phyloP scores from a whole-genome alignment of 2,113 vertebrate genomes.

The Drymodes brunneopygia region DNA sequence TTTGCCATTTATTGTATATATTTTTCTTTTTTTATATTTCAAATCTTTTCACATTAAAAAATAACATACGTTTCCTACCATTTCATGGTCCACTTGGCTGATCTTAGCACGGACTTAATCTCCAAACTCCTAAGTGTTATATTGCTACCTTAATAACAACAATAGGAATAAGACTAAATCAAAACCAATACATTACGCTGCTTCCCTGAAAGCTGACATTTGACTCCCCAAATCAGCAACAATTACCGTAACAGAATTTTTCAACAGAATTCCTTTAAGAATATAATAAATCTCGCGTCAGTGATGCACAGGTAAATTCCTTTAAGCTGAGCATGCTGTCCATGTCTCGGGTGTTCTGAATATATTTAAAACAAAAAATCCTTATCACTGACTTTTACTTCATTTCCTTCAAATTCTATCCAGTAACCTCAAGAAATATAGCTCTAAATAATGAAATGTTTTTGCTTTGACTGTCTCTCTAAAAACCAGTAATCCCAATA shows the following conservation, averaged over 20 bases:
- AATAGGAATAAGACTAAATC: not conserved
- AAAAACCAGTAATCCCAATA: slow-evolving; percentile 65
- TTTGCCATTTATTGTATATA: slow-evolving; percentile 48
- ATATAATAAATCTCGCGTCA: not conserved
- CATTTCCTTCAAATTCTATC: slow-evolving; percentile 17
- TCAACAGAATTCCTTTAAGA: not conserved
- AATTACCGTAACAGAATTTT: not conserved
- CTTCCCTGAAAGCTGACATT: slow-evolving; percentile 41
- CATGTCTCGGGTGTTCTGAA: not conserved
- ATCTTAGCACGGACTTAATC: slow-evolving; percentile 4
- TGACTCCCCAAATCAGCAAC: slow-evolving; percentile 5
- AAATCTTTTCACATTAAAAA: slow-evolving; percentile 49
- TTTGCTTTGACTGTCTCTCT: slow-evolving; percentile 87
- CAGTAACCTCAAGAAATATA: slow-evolving; percentile 53
- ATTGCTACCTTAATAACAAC: not conserved
- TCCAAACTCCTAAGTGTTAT: slow-evolving; percentile 9
- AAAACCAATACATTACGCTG: not conserved
- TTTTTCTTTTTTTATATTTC: slow-evolving; percentile 24
- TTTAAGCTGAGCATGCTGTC: not conserved
- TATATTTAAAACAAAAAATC: not conserved
- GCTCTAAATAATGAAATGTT: slow-evolving; percentile 50
- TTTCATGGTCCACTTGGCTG: not conserved
- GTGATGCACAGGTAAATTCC: not conserved
- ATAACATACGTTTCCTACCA: slow-evolving; percentile 15
- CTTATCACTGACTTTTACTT: not conserved